Conservation (phyloP, 2,888 invertebrate genomes). For the Mimachlamys varia region DNA sequence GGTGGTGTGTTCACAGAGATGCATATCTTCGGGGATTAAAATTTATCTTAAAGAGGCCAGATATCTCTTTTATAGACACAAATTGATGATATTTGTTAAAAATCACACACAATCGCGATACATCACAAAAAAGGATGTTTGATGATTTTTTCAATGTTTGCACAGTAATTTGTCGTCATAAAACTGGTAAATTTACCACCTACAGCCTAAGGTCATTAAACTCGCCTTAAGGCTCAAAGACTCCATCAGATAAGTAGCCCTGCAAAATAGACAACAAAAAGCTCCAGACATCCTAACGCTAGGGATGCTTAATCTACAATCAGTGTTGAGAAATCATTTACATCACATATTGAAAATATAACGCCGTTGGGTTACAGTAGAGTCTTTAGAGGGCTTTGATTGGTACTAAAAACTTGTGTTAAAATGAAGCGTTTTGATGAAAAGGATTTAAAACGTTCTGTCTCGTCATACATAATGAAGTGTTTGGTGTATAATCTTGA, state of each 20-base stretch:
- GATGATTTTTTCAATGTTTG: not conserved
- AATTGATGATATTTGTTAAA: conserved; percentile 33
- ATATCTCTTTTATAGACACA: not conserved
- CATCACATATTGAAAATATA: not conserved
- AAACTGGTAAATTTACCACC: not conserved
- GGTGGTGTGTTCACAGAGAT: not conserved
- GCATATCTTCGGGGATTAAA: not conserved
- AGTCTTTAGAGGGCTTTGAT: conserved; percentile 11
- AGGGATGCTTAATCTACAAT: not conserved
- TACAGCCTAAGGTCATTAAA: not conserved
- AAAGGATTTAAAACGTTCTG: not conserved
- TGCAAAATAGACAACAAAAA: not conserved
- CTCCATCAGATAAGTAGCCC: not conserved
- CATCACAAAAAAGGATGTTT: not conserved
- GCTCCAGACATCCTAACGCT: not conserved
- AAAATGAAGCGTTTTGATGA: not conserved
- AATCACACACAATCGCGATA: not conserved
- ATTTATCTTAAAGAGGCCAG: not conserved
- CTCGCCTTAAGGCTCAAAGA: not conserved
- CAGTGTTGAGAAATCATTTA: not conserved
- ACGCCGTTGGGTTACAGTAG: not conserved
- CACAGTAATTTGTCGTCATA: not conserved
- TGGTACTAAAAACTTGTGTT: not conserved
- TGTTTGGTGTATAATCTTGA: not conserved
- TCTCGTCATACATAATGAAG: not conserved